A percentile compares a stretch with the other conserved stretches of the same genome.
Evolutionary conservation across 2,888 invertebrate genomes (phyloP).

Genomic region (Brachylomia viminalis): DNA sequence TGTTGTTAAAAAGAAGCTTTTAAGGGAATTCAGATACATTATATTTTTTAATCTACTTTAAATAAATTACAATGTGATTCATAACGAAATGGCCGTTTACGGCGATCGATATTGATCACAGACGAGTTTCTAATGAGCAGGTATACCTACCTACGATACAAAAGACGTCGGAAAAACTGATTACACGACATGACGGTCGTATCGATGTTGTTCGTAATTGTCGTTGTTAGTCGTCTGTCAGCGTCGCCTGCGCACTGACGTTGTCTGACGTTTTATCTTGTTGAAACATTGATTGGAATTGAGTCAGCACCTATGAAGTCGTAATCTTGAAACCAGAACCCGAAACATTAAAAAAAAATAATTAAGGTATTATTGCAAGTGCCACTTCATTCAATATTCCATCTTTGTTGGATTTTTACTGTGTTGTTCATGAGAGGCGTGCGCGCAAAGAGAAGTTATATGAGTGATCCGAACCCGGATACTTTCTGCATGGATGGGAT

Average conservation of each 20-base stretch:
- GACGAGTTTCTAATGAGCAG: background rate
- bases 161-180: conserved; percentile 33
- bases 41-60: background rate
- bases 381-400: conserved; percentile 58
- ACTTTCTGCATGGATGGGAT: conserved; percentile 41
- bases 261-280: conserved; percentile 56
- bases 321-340: conserved; percentile 64
- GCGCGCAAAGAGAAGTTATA: conserved; percentile 45
- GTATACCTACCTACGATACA: background rate
- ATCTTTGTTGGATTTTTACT: conserved; percentile 64
- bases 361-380: conserved; percentile 56
- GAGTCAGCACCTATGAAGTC: conserved; percentile 63
- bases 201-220: too few relatives aligned
- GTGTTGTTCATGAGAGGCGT: conserved; percentile 57
- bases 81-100: background rate
- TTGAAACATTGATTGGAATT: conserved; percentile 66
- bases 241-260: conserved; percentile 54
- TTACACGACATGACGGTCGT: conserved; percentile 12
- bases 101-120: background rate
- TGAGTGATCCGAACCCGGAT: conserved; percentile 51
- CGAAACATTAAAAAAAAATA: conserved; percentile 65
- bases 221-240: conserved; percentile 39
- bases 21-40: background rate
- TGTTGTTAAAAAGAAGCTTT: conserved; percentile 10
- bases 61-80: background rate